Evolutionary conservation across 2,888 invertebrate genomes (phyloP).

Genomic region (Protodeltote pygarga): DNA sequence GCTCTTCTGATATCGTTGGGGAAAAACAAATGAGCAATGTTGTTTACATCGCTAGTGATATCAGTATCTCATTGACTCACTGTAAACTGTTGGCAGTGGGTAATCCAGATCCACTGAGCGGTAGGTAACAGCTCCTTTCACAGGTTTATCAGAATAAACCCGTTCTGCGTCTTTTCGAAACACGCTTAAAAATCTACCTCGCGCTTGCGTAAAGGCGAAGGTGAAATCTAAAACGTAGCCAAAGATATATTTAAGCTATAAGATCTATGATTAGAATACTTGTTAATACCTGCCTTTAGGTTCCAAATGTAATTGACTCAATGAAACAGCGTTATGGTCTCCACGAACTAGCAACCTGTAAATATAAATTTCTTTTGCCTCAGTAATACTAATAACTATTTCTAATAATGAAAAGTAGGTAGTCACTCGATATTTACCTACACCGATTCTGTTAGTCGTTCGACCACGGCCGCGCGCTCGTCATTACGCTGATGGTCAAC

Average conservation of each 20-base stretch:
- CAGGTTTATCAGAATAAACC: slow-evolving; percentile 13
- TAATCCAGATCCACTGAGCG: background rate
- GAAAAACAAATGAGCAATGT: too few relatives aligned
- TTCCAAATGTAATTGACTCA: too few relatives aligned
- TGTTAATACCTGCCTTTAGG: background rate
- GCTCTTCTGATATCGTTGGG: too few relatives aligned
- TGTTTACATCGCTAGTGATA: too few relatives aligned
- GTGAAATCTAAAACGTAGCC: too few relatives aligned
- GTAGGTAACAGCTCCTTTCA: slow-evolving; percentile 7
- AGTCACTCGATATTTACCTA: slow-evolving; percentile 75
- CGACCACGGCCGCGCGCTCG: slow-evolving; percentile 63
- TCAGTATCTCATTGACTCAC: too few relatives aligned
- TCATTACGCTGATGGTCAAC: slow-evolving; percentile 82
- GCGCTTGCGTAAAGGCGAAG: slow-evolving; percentile 1
- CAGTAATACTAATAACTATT: slow-evolving; percentile 60
- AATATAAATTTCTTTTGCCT: slow-evolving; percentile 41
- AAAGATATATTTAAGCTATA: too few relatives aligned
- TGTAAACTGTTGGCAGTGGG: too few relatives aligned
- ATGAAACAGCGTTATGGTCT: background rate
- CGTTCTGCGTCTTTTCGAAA: slow-evolving; percentile 12
- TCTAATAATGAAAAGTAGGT: slow-evolving; percentile 75
- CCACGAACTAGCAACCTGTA: slow-evolving; percentile 10
- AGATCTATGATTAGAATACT: background rate
- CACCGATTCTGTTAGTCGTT: slow-evolving; percentile 60
- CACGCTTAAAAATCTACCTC: slow-evolving; percentile 2